These are phyloP conservation scores for Syrrhaptes paradoxus DNA, from an alignment of 2,113 vertebrate species.

Conservation along the genomic window DNA sequence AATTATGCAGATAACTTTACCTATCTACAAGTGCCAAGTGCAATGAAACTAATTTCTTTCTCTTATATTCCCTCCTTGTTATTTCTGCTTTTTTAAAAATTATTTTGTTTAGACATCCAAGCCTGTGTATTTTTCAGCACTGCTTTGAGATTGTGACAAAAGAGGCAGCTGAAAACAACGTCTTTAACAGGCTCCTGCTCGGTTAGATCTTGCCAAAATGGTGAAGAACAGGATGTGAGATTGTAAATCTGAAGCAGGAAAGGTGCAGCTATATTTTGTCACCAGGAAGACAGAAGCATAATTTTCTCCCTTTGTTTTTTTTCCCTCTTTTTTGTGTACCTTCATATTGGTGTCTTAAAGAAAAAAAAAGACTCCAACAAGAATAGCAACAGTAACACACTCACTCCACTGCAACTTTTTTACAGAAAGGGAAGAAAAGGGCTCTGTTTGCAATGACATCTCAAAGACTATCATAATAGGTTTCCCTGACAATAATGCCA, in stretches of 20 bases:
- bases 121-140: neutral
- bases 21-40: neutral
- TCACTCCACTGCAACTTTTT: neutral
- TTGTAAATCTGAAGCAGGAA: neutral
- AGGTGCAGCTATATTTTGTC: neutral
- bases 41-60: neutral
- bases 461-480: neutral
- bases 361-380: neutral
- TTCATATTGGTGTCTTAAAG: neutral
- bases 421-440: neutral
- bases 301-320: neutral
- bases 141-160: neutral
- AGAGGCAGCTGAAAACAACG: neutral
- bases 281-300: neutral
- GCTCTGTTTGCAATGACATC: neutral
- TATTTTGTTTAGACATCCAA: neutral
- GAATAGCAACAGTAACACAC: neutral
- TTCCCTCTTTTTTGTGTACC: neutral
- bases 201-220: neutral
- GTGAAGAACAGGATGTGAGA: neutral
- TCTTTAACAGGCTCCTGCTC: neutral
- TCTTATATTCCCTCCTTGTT: neutral
- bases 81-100: neutral
- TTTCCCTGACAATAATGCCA: neutral
- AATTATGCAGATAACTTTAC: neutral